These are phyloP conservation scores for Dynastes hyllus DNA, from an alignment of 2,888 invertebrate genomes.

Conservation along the genomic window DNA sequence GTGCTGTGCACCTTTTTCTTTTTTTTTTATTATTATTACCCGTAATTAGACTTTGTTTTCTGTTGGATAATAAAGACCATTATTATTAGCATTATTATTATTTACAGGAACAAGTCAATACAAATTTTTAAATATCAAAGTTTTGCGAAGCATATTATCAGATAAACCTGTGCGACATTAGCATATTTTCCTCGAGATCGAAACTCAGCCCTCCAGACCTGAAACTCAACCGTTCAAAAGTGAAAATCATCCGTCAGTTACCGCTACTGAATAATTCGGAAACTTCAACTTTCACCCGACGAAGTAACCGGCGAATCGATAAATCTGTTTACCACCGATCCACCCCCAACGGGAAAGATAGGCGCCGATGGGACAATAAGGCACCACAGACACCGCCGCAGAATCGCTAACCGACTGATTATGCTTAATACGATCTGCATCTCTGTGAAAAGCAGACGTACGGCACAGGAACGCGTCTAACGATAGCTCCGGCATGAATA, in stretches of 20 bases:
- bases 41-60: too few species aligned
- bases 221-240: neutral
- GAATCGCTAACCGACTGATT: conserved; percentile 28
- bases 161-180: too few species aligned
- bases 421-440: conserved; percentile 26
- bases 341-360: neutral
- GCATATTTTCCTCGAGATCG: too few species aligned
- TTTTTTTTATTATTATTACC: too few species aligned
- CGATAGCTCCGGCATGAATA: conserved; percentile 14
- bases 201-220: too few species aligned
- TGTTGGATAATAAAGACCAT: too few species aligned
- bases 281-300: conserved; percentile 11
- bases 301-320: conserved; percentile 24
- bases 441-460: neutral
- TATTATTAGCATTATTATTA: too few species aligned
- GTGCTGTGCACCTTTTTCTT: too few species aligned
- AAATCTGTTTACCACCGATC: conserved; percentile 26
- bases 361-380: conserved; percentile 21
- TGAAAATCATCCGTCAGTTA: neutral
- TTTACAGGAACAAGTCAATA: too few species aligned
- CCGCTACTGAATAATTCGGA: neutral
- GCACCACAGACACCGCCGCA: neutral
- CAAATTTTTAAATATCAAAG: too few species aligned
- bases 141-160: too few species aligned
- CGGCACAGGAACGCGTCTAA: neutral